Base-by-base conservation (phyloP, 2,888 invertebrate species). In the Calephelis perditalis region DNA sequence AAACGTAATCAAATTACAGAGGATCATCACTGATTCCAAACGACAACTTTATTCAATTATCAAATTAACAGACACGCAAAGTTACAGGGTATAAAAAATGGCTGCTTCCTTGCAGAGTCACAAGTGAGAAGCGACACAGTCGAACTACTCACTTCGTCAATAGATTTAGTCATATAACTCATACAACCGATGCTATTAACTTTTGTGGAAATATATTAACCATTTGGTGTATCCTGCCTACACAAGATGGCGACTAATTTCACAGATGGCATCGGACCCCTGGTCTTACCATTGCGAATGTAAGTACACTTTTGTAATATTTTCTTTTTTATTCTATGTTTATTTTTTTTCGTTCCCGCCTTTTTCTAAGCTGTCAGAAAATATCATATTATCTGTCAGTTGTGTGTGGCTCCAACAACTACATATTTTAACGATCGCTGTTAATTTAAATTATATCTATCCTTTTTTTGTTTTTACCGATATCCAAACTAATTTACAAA, bases 81-180 rank as follows among this genome's bases (percentile, higher is more conserved):
- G 76, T 81, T 77, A 71, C 71, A 76, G 78, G 71, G 82, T 89
- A 90, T 88, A 90, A 84, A 88, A 84, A 76, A 72, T 71, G 67
- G 68, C 66, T 62, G 12, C 64, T 43, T 64, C 62, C 62, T 35
- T 46, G 56, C 62, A 47, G 60, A 57, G 69, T 61, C 81, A 84
- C 87, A 90, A 82, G 91, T 91, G 91, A 91, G 91, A 90, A 91
- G 90, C 91, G 91, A 86, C 89, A 66, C 66, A 69, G 91, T 90
- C 90, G 90, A 82, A 89, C 91, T 91, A 84, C 91, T 91, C 91
- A 90, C 91, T 91, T 90, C 83, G 89, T 87, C 60, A 67, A 69
- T 65, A 67, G 36, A 56, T 60, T 52, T 35, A 52, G 52, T 35
- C 35, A 52, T 35, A 11, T 7, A 52, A 11, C 52, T 35, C 36